Evolutionary conservation across 1,140 invertebrate species (phyloP).

Genomic region (Aporrectodea caliginosa): DNA sequence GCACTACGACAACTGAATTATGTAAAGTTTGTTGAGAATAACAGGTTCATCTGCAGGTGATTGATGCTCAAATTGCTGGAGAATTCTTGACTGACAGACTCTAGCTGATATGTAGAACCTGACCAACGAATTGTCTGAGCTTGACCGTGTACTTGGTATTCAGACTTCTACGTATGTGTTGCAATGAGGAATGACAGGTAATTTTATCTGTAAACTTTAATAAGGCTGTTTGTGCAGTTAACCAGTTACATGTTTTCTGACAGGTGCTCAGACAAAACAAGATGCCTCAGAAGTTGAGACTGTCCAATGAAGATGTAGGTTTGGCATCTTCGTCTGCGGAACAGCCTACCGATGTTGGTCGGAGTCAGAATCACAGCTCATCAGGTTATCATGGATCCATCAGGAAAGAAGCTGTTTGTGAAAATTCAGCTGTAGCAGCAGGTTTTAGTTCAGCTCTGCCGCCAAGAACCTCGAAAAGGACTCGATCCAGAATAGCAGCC

Average conservation of each 20-base stretch:
- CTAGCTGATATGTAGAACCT: not conserved
- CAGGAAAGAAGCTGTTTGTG: not conserved
- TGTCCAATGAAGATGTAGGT: slow-evolving; percentile 1
- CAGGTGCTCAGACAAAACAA: slow-evolving; percentile 28
- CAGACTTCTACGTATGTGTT: not conserved
- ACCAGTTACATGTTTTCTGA: not conserved
- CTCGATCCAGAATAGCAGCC: slow-evolving; percentile 38
- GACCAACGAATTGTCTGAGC: not conserved
- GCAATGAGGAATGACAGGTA: too few species aligned
- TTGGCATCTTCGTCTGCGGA: not conserved
- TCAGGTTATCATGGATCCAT: too few species aligned
- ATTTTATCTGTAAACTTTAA: too few species aligned
- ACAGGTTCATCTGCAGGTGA: not conserved
- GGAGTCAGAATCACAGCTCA: too few species aligned
- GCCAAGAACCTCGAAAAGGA: slow-evolving; percentile 22
- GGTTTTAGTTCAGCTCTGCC: not conserved
- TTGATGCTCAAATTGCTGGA: not conserved
- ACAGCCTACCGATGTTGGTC: not conserved
- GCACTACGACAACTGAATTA: not conserved
- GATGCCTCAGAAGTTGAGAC: slow-evolving; percentile 25
- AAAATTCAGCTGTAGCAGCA: not conserved
- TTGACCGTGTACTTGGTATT: too few species aligned
- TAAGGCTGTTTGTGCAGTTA: not conserved
- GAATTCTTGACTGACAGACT: not conserved
- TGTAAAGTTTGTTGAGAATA: not conserved